Evolutionary conservation across 2,113 vertebrate genomes (phyloP).

Genomic region (Phaethon lepturus): DNA sequence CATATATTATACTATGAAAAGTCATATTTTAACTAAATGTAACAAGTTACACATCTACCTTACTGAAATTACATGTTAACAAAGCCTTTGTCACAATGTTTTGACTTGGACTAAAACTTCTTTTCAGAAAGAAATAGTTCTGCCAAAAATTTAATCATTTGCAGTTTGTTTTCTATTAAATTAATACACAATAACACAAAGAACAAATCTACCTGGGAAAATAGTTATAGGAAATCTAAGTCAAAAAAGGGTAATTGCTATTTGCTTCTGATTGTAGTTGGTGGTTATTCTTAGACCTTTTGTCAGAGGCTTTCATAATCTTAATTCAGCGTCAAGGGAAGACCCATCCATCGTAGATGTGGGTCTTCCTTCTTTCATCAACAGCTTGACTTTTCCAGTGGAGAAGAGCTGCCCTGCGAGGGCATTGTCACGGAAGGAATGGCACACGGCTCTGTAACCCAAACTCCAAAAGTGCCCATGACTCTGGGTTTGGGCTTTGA

Average conservation of each 20-base stretch:
- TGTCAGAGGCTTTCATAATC: not conserved
- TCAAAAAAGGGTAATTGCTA: not conserved
- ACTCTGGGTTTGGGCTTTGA: not conserved
- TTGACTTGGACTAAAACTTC: slow-evolving; percentile 2
- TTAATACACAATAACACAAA: not conserved
- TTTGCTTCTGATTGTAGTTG: not conserved
- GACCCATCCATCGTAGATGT: accelerated
- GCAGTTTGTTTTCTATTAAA: not conserved
- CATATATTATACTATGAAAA: not conserved
- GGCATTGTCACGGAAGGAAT: not conserved
- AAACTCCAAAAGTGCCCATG: too few relatives aligned
- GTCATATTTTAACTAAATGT: not conserved
- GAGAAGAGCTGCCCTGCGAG: not conserved
- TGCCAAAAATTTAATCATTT: not conserved
- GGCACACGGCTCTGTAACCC: not conserved
- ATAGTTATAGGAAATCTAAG: not conserved
- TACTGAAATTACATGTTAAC: not conserved
- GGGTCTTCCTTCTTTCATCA: not conserved
- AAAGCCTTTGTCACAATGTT: slow-evolving; percentile 28
- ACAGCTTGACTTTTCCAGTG: not conserved
- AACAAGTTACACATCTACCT: not conserved
- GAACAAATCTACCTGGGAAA: not conserved
- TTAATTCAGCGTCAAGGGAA: not conserved
- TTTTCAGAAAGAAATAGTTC: not conserved
- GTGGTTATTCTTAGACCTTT: not conserved